phyloP scores from a whole-genome alignment of 2,113 vertebrate species.

The Verasper variegatus region DNA sequence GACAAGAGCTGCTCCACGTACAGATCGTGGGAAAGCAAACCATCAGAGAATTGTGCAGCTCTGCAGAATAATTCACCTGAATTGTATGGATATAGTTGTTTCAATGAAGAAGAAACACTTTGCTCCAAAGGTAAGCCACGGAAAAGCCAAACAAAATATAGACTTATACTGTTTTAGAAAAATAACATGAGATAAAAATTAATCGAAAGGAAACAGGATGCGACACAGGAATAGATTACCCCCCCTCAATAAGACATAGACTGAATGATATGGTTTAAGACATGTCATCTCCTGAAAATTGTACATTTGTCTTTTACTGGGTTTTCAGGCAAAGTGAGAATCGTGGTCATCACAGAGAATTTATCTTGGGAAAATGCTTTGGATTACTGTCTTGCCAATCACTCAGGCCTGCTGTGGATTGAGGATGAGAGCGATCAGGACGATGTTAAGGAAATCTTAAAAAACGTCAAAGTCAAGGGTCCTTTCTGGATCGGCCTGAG shows the following conservation, averaged over 20 bases:
- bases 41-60: neutral
- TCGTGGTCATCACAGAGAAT: rapidly evolving
- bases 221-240: neutral
- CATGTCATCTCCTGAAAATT: neutral
- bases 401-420: conserved; percentile 48
- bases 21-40: conserved; percentile 9
- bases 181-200: no score
- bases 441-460: conserved; percentile 1
- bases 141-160: neutral
- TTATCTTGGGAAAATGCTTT: conserved; percentile 34
- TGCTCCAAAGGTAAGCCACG: conserved; percentile 52
- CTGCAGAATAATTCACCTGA: no score
- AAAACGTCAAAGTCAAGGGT: rapidly evolving
- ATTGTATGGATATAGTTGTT: no score
- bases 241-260: neutral
- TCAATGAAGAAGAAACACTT: rapidly evolving
- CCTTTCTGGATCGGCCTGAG: conserved; percentile 71
- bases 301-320: neutral
- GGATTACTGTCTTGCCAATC: conserved; percentile 12
- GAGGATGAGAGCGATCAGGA: conserved; percentile 2
- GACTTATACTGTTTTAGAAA: neutral
- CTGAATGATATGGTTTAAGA: neutral
- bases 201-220: neutral
- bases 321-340: conserved; percentile 50
- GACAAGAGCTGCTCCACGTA: conserved; percentile 60